phyloP scores from a whole-genome alignment of 2,113 vertebrate genomes.

The cattle (Bos taurus) region DNA sequence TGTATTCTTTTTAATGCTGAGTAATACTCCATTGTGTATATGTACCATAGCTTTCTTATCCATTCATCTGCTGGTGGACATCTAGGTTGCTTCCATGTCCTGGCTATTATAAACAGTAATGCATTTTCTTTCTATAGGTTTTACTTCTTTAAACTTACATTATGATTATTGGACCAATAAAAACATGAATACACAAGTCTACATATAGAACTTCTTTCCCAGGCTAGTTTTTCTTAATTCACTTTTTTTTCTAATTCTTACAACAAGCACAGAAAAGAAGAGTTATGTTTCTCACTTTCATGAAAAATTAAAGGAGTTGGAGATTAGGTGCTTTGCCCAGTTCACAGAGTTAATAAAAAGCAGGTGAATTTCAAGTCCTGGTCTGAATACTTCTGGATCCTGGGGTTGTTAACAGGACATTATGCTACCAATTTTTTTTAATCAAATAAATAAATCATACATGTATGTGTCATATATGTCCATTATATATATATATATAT shows the following conservation, averaged over 20 bases:
- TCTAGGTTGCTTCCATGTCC: too few relatives aligned
- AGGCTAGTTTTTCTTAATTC: not conserved
- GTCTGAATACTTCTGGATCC: not conserved
- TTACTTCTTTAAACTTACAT: not conserved
- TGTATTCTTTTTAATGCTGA: too few relatives aligned
- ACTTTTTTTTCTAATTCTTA: not conserved
- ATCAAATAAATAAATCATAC: not conserved
- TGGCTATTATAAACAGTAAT: not conserved
- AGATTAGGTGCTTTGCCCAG: not conserved
- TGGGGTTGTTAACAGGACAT: not conserved
- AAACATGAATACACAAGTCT: not conserved
- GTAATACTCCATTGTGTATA: too few relatives aligned
- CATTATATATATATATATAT: not conserved
- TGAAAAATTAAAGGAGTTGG: not conserved
- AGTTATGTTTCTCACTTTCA: not conserved
- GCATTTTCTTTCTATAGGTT: not conserved
- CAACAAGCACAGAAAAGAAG: not conserved
- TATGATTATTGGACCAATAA: not conserved
- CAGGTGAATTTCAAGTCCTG: not conserved
- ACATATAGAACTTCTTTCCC: not conserved
- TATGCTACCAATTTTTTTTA: not conserved
- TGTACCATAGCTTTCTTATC: too few relatives aligned
- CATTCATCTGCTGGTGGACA: too few relatives aligned
- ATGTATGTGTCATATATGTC: not conserved
- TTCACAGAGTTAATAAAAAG: not conserved